These are phyloP conservation scores for Sorex araneus DNA, from an alignment of 2,113 vertebrate species.

Conservation along the genomic window DNA sequence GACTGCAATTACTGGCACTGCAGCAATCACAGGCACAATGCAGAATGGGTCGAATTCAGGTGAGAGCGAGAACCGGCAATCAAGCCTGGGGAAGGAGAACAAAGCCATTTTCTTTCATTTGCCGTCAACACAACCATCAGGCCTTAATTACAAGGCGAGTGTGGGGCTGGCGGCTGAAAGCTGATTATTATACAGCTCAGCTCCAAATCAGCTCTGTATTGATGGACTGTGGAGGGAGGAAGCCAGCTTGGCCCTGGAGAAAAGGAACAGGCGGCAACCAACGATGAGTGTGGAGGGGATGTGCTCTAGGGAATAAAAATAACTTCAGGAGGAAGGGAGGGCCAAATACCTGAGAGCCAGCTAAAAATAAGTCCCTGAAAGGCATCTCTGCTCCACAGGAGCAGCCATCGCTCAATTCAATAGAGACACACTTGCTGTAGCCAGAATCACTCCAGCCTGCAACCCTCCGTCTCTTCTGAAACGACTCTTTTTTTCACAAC, in stretches of 20 bases:
- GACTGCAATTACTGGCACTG: constrained; percentile 92
- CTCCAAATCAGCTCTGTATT: constrained; percentile 91
- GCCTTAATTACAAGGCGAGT: constrained; percentile 93
- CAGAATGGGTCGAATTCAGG: constrained; percentile 92
- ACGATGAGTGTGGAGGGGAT: constrained; percentile 79
- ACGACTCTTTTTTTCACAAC: background rate
- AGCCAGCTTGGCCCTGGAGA: constrained; percentile 84
- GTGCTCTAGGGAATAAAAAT: constrained; percentile 69
- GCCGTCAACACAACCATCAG: constrained; percentile 92
- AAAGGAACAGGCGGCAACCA: constrained; percentile 81
- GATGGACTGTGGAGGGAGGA: constrained; percentile 89
- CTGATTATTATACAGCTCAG: constrained; percentile 91
- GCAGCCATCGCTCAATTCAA: background rate
- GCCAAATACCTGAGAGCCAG: constrained; percentile 59
- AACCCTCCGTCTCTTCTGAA: accelerated
- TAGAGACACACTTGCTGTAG: background rate
- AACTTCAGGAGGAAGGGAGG: constrained; percentile 47
- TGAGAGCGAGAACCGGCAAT: constrained; percentile 93
- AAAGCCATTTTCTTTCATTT: constrained; percentile 94
- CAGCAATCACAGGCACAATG: constrained; percentile 92
- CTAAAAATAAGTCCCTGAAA: constrained; percentile 66
- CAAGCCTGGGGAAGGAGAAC: constrained; percentile 92
- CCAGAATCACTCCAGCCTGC: accelerated
- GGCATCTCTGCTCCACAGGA: background rate
- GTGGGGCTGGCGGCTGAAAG: constrained; percentile 91